Evolutionary conservation across 2,113 vertebrate genomes (phyloP), one percentile per base, ranked within the genome.

Genomic region (Ammodytes dubius): DNA sequence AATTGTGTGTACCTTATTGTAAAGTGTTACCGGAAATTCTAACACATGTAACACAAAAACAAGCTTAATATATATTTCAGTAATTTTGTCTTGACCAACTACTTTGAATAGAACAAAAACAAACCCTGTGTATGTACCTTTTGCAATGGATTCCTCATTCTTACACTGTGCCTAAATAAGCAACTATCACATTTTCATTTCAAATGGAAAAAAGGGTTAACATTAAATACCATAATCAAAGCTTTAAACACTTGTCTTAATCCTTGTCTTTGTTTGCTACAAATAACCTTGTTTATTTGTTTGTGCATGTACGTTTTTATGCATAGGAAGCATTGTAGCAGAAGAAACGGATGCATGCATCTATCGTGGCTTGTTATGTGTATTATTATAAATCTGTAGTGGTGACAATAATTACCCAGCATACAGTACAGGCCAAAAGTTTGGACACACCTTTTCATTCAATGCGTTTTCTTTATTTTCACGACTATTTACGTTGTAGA

Each of bases 171-270:
- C 60, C 17, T 11, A 47, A 64, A 76, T 6, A 45, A 39, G 54
- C 43, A 72, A 9, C 43, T 79, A 47, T 74, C 47, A 49, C 27
- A 17, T 54, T 54, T 45, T 63, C 11, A 58, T 50, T 70, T 79
- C n/a, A 65, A 83, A 79, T 77, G 27, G 27, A 27, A 27, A 27
- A 78, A 86, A 74, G 5, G 15, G 43, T 67, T 80, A 81, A 47
- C 58, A 63, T 5, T 69, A 61, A 69, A 43, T 2, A 27, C 39
- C 6, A 52, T 12, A n/a, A 27, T 71, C 4, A n/a, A 15, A 70
- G 2, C 37, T 59, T 66, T 37, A 45, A 5, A 27, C 35, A 17
- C 13, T 4, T 27, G 17, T 39, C 4, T 12, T 5, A n/a, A n/a
- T 27, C 10, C 6, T 50, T 1, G 39, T 40, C 1, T 63, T 47